Evolutionary conservation across 2,113 vertebrate genomes (phyloP), one percentile per base, ranked within the genome.

Genomic region (Hirundichthys speculiger): DNA sequence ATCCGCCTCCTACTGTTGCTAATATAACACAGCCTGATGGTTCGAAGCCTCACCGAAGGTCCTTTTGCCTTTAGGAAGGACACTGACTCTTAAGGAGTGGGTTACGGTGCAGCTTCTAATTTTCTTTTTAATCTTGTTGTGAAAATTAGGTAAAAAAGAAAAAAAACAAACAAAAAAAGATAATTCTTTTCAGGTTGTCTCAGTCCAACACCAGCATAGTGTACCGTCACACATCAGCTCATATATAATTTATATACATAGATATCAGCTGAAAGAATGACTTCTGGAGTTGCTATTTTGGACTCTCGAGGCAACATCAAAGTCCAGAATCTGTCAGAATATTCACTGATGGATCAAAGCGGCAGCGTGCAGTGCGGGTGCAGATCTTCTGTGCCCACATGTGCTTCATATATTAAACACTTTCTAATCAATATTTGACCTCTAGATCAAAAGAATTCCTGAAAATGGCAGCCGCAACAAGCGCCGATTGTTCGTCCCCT

Each of bases 21-120:
- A 63, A 86, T 81, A 77, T 68, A 79, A 63, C 63, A 84, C 78
- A 68, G 74, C 24, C 68, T 22, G 55, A 72, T 87, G 75, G 70
- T 77, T 77, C 78, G 61, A 75, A 71, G 2, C 52, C 19, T 60
- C 53, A 8, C 24, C 49, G 42, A 42, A 0, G 40, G 15, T 27
- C n/a, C 16, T 73, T 55, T 10, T 53, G 57, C 8, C 43, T 45
- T 70, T 3, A 3, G 55, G 4, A 42, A 19, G 7, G 10, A 53
- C 43, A 6, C 3, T 21, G 60, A 11, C 13, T 47, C 14, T 15
- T 1, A 5, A 49, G 61, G 7, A 45, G 30, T 46, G 43, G 46
- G 1, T 25, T 20, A 15, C n/a, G n/a, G n/a, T n/a, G n/a, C n/a
- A 25, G 24, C n/a, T 45, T 50, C 46, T 18, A 30, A 49, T 41